phyloP scores from a whole-genome alignment of 1,140 invertebrate species.

The Meloidogyne chitwoodi region DNA sequence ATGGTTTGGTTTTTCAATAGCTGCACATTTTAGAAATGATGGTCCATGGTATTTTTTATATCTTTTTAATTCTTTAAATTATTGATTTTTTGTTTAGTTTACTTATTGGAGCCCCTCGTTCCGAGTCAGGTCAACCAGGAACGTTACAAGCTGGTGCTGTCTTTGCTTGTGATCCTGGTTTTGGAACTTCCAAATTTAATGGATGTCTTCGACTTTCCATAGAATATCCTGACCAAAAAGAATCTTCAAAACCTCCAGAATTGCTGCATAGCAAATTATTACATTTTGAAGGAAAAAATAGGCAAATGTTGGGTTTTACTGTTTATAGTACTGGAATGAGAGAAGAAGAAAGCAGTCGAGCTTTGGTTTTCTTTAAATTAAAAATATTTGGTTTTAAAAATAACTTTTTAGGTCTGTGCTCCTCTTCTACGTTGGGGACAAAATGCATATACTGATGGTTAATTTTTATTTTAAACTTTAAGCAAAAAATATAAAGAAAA shows the following conservation, averaged over 20 bases:
- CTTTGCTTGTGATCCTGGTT: slow-evolving; percentile 69
- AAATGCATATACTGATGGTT: slow-evolving; percentile 48
- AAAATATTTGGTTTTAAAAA: neutral
- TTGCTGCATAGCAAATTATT: slow-evolving; percentile 35
- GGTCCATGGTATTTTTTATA: slow-evolving; percentile 44
- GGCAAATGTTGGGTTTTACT: slow-evolving; percentile 47
- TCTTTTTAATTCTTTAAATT: neutral
- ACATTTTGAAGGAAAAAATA: slow-evolving; percentile 47
- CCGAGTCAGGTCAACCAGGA: slow-evolving; percentile 75
- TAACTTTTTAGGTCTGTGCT: slow-evolving; percentile 47
- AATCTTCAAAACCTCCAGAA: slow-evolving; percentile 27
- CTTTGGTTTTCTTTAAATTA: neutral
- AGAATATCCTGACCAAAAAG: neutral
- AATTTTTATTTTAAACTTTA: neutral
- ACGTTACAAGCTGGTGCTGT: slow-evolving; percentile 81
- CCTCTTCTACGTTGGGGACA: slow-evolving; percentile 37
- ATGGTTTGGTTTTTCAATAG: slow-evolving; percentile 84
- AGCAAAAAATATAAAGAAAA: no score
- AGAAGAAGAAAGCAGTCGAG: neutral
- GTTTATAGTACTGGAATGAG: slow-evolving; percentile 26
- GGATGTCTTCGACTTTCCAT: slow-evolving; percentile 4
- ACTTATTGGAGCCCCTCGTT: slow-evolving; percentile 82
- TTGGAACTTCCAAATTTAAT: neutral
- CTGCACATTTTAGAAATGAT: slow-evolving; percentile 67
- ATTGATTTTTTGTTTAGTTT: slow-evolving; percentile 68